Evolutionary conservation across 2,797 vertebrate species (phyloP).

Genomic region (Miichthys miiuy): DNA sequence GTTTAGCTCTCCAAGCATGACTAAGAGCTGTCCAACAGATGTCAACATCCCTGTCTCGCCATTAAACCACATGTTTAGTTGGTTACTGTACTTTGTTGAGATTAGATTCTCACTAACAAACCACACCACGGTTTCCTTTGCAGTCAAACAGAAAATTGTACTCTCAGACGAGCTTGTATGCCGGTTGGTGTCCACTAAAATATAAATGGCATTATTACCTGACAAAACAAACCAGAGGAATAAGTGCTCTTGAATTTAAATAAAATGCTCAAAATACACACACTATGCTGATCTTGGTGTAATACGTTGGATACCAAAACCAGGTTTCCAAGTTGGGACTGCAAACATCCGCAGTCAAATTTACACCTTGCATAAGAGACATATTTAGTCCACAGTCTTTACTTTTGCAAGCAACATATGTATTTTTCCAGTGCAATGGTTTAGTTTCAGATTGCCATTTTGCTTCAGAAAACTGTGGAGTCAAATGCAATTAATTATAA

Average conservation of each 20-base stretch:
- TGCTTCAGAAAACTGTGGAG: not conserved
- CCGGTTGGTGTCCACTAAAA: not conserved
- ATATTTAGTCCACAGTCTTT: not conserved
- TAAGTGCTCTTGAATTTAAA: not conserved
- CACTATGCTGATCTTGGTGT: not conserved
- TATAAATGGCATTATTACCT: not conserved
- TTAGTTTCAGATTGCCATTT: not conserved
- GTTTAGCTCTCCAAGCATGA: constrained; percentile 10
- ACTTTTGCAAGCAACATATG: not conserved
- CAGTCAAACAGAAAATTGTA: not conserved
- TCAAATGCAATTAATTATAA: not conserved
- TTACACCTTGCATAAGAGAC: not conserved
- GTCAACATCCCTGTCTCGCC: constrained; percentile 10
- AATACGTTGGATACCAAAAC: not conserved
- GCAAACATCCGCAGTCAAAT: constrained; percentile 17
- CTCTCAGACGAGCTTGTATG: not conserved
- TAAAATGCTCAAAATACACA: not conserved
- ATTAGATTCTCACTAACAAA: constrained; percentile 7
- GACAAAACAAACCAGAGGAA: constrained; percentile 15
- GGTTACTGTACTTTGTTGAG: constrained; percentile 12
- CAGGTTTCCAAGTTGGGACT: not conserved
- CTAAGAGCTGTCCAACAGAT: constrained; percentile 34
- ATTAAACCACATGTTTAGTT: constrained; percentile 34
- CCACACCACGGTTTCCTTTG: constrained; percentile 16
- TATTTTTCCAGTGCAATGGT: not conserved